These are phyloP conservation scores for Drosophila kanapiae DNA, from an alignment of 1,140 invertebrate genomes.

Conservation along the genomic window DNA sequence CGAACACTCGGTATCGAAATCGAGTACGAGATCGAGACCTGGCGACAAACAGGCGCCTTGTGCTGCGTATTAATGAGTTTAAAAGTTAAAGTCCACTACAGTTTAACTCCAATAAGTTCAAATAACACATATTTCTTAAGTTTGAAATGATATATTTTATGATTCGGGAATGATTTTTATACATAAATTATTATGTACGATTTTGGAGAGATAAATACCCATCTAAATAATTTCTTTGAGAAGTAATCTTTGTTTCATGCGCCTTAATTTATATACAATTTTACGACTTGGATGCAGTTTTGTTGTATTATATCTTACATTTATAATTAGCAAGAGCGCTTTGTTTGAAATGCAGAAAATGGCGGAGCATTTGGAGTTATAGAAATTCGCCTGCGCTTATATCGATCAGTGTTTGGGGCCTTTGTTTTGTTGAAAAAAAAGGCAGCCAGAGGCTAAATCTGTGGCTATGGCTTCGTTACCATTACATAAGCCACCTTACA, in stretches of 20 bases:
- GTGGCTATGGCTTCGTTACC: conserved; percentile 49
- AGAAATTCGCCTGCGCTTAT: conserved; percentile 22
- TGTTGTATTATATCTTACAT: background rate
- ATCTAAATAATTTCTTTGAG: too few relatives aligned
- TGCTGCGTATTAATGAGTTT: conserved; percentile 59
- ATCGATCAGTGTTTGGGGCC: conserved; percentile 30
- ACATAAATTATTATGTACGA: too few relatives aligned
- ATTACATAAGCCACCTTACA: conserved; percentile 64
- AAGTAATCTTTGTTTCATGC: too few relatives aligned
- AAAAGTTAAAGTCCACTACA: background rate
- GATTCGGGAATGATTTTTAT: too few relatives aligned
- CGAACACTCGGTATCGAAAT: conserved; percentile 28
- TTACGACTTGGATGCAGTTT: background rate
- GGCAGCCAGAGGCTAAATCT: conserved; percentile 24
- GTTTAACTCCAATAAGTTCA: background rate
- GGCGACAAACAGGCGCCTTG: conserved; percentile 51
- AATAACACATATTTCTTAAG: background rate
- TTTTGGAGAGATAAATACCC: background rate
- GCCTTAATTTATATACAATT: too few relatives aligned
- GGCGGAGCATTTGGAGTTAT: background rate
- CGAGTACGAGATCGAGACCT: conserved; percentile 34
- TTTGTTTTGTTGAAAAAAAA: conserved; percentile 34
- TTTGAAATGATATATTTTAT: background rate
- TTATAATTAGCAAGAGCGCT: background rate
- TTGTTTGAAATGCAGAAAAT: conserved; percentile 3